Evolutionary conservation across 2,888 invertebrate species (phyloP).

Genomic region (Mesorhabditis spiculigera): DNA sequence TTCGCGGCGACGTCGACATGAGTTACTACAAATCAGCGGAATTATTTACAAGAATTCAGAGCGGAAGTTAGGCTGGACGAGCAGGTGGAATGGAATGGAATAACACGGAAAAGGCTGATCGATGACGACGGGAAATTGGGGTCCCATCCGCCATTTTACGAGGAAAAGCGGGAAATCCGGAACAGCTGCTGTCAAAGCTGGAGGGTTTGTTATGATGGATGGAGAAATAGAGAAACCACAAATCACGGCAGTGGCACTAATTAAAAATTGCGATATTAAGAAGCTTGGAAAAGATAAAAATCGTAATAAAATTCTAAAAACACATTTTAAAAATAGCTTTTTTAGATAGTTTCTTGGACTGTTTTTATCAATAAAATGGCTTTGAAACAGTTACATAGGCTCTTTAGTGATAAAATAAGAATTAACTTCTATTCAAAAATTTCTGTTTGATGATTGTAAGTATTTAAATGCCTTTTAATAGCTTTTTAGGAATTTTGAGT

Average conservation of each 20-base stretch:
- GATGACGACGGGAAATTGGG: not conserved
- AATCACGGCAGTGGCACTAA: not conserved
- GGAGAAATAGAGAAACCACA: not conserved
- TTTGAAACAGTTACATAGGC: no score
- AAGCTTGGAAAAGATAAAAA: no score
- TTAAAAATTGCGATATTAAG: not conserved
- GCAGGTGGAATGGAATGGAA: not conserved
- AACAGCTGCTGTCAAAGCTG: not conserved
- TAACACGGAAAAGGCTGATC: not conserved
- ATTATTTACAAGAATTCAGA: not conserved
- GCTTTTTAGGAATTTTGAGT: no score
- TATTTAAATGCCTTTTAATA: no score
- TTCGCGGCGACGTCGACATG: not conserved
- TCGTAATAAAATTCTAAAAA: no score
- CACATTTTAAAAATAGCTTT: no score
- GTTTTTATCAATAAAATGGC: no score
- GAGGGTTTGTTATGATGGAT: not conserved
- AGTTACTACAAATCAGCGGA: not conserved
- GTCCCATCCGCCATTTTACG: not conserved
- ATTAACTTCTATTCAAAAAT: no score
- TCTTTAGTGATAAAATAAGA: no score
- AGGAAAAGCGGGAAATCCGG: not conserved
- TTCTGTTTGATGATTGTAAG: no score
- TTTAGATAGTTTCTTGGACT: no score
- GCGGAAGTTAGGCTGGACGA: not conserved